These are phyloP conservation scores for Peromyscus maniculatus DNA, from an alignment of 2,113 vertebrate species.

Conservation along the genomic window DNA sequence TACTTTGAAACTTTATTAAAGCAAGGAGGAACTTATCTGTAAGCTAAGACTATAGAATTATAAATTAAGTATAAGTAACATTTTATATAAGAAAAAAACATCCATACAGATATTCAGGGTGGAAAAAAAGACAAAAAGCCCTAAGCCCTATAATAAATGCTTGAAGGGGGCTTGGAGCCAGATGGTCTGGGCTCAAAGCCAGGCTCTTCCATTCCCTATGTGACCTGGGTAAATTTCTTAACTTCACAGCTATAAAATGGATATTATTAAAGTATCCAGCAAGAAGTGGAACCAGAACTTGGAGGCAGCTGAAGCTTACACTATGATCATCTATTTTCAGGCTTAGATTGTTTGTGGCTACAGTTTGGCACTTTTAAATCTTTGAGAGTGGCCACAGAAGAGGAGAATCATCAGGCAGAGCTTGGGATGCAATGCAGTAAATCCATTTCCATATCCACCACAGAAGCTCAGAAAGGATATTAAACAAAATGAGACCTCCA, in stretches of 20 bases:
- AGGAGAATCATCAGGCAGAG: not conserved
- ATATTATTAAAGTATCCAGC: not conserved
- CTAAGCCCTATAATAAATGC: not conserved
- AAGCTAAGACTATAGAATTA: constrained; percentile 41
- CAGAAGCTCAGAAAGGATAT: not conserved
- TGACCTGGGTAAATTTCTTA: not conserved
- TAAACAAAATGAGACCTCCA: not conserved
- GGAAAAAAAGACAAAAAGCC: not conserved
- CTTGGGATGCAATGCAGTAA: not conserved
- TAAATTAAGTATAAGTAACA: constrained; percentile 31
- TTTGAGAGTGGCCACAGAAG: not conserved
- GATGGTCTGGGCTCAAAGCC: not conserved
- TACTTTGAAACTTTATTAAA: constrained; percentile 64
- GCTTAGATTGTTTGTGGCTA: not conserved
- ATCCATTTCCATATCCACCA: not conserved
- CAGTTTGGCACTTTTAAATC: not conserved
- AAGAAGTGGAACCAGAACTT: not conserved
- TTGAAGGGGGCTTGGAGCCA: not conserved
- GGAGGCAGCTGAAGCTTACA: not conserved
- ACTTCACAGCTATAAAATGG: constrained; percentile 16
- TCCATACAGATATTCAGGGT: not conserved
- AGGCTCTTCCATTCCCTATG: not conserved
- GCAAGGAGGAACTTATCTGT: not conserved
- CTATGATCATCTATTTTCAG: not conserved
- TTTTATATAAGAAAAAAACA: not conserved